Percentiles rank a stretch among this genome's conserved stretches.
Evolutionary conservation across 1,140 invertebrate species (phyloP).

Genomic region (Diorhabda carinulata): DNA sequence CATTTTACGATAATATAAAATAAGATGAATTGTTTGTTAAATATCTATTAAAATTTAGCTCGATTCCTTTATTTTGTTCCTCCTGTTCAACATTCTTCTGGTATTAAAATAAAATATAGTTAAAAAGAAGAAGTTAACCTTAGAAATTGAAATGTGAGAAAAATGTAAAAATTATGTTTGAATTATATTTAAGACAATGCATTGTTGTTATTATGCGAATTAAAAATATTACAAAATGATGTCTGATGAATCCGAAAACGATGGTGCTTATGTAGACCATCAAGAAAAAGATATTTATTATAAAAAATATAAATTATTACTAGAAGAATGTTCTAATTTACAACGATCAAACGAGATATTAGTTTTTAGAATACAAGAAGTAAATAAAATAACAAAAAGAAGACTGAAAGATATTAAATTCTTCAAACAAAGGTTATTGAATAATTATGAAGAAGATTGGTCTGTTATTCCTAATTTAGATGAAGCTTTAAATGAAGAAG

Average conservation of each 20-base stretch:
- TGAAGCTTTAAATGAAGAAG: slow-evolving; percentile 34
- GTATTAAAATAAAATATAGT: no score
- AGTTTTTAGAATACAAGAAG: slow-evolving; percentile 59
- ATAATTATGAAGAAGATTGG: slow-evolving; percentile 44
- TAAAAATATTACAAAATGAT: slow-evolving; percentile 39
- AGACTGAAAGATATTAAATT: slow-evolving; percentile 56
- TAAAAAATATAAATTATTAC: slow-evolving; percentile 59
- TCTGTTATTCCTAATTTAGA: slow-evolving; percentile 40
- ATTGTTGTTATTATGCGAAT: no score
- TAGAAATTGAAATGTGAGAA: no score
- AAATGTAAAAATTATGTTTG: no score
- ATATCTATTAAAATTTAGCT: no score
- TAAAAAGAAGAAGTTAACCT: no score
- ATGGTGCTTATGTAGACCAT: slow-evolving; percentile 40
- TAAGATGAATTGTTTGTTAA: no score
- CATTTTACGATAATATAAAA: no score
- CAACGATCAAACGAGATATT: slow-evolving; percentile 64
- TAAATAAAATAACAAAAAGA: slow-evolving; percentile 55
- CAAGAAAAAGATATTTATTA: slow-evolving; percentile 58
- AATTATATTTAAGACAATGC: no score
- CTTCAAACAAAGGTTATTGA: slow-evolving; percentile 50
- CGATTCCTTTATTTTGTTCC: no score
- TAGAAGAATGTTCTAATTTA: slow-evolving; percentile 61
- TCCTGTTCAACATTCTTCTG: no score
- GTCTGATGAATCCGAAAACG: slow-evolving; percentile 48